phyloP scores from a whole-genome alignment of 1,140 invertebrate genomes.

The Drosophila pruinosa region DNA sequence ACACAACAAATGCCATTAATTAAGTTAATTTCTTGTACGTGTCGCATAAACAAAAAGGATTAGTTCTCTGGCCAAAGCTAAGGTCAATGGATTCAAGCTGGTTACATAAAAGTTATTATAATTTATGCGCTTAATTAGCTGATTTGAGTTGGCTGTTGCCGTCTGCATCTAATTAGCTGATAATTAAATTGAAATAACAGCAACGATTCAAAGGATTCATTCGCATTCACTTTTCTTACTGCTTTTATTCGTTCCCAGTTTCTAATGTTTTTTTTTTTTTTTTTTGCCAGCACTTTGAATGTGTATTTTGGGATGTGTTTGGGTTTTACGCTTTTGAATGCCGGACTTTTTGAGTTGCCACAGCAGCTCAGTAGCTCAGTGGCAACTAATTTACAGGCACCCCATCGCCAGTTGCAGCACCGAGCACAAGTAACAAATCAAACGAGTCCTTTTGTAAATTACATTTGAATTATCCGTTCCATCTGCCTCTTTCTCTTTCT shows the following conservation, averaged over 20 bases:
- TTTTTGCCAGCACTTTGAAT: conserved; percentile 23
- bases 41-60: conserved; percentile 26
- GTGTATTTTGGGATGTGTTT: conserved; percentile 32
- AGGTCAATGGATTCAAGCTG: conserved; percentile 2
- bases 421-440: conserved; percentile 69
- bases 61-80: background rate
- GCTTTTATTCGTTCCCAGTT: conserved; percentile 29
- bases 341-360: conserved; percentile 25
- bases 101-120: conserved; percentile 47
- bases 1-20: conserved; percentile 54
- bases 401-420: conserved; percentile 15
- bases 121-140: conserved; percentile 62
- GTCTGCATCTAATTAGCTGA: conserved; percentile 55
- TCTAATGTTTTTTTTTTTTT: conserved; percentile 42
- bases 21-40: conserved; percentile 66
- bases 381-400: conserved; percentile 62
- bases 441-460: conserved; percentile 79
- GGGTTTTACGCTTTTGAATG: conserved; percentile 38
- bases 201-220: background rate
- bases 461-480: conserved; percentile 75
- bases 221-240: background rate
- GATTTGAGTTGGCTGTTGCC: conserved; percentile 29
- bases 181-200: conserved; percentile 57
- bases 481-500: conserved; percentile 1
- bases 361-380: background rate